Conservation (phyloP, 2,888 invertebrate genomes). For the Mellilla xanthometata region DNA sequence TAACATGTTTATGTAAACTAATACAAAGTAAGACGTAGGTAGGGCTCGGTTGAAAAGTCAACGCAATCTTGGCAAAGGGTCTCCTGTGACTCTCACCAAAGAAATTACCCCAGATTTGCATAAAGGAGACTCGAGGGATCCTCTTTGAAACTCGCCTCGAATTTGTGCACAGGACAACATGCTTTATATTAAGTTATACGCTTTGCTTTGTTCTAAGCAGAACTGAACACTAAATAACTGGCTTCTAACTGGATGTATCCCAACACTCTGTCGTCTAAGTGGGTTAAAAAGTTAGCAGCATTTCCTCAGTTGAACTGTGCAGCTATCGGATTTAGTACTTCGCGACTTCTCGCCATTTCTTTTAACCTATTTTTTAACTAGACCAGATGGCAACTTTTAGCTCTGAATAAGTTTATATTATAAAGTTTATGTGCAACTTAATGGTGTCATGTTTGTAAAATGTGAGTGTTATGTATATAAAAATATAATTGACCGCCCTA, state of each 20-base stretch:
- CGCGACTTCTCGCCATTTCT: slow-evolving; percentile 10
- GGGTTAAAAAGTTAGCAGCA: slow-evolving; percentile 28
- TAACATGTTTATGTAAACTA: slow-evolving; percentile 44
- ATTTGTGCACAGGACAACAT: slow-evolving; percentile 70
- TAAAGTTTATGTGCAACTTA: not conserved
- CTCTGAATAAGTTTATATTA: not conserved
- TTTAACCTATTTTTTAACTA: slow-evolving; percentile 18
- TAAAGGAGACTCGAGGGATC: slow-evolving; percentile 73
- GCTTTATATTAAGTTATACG: slow-evolving; percentile 70
- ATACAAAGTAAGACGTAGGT: slow-evolving; percentile 52
- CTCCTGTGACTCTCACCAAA: slow-evolving; percentile 69
- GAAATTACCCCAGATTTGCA: slow-evolving; percentile 77
- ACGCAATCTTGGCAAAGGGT: slow-evolving; percentile 69
- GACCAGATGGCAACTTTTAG: slow-evolving; percentile 2
- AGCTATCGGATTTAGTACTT: slow-evolving; percentile 20
- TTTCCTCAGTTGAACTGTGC: slow-evolving; percentile 21
- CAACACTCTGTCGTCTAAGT: slow-evolving; percentile 24
- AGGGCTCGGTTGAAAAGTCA: slow-evolving; percentile 60
- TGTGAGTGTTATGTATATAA: no score
- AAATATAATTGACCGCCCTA: not conserved
- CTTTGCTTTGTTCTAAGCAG: slow-evolving; percentile 55
- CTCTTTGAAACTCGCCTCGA: slow-evolving; percentile 69
- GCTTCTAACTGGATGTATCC: slow-evolving; percentile 39
- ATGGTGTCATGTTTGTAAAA: not conserved
- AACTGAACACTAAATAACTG: slow-evolving; percentile 48